Conservation (phyloP, 2,888 invertebrate genomes). For the Harmothoe impar region DNA sequence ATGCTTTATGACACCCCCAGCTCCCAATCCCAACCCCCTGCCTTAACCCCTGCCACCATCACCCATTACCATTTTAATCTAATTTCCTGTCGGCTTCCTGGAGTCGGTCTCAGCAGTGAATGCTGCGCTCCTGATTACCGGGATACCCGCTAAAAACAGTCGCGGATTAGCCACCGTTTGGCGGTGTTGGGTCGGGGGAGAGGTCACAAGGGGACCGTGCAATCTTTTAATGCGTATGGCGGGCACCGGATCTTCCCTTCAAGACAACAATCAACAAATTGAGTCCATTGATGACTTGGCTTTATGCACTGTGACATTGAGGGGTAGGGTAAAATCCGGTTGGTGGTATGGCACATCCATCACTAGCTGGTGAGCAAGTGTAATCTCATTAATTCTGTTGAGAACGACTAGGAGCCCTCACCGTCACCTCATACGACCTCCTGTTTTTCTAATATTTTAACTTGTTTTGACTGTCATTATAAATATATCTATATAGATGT, state of each 20-base stretch:
- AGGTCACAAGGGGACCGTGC: neutral
- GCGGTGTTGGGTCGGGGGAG: neutral
- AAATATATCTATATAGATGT: too few relatives aligned
- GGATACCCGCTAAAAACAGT: neutral
- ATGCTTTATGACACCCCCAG: neutral
- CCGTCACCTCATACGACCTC: too few relatives aligned
- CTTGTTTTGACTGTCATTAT: too few relatives aligned
- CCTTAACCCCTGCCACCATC: neutral
- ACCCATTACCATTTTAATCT: conserved; percentile 17
- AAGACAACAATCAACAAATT: conserved; percentile 51
- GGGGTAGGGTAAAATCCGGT: neutral
- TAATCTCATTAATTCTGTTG: too few relatives aligned
- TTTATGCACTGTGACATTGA: neutral
- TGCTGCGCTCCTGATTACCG: neutral
- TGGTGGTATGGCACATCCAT: too few relatives aligned
- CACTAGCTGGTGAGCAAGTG: too few relatives aligned
- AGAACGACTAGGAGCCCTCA: too few relatives aligned
- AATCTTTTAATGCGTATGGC: conserved; percentile 18
- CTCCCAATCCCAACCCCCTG: neutral
- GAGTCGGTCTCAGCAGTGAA: neutral
- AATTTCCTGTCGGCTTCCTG: conserved; percentile 45
- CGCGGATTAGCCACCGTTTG: conserved; percentile 9
- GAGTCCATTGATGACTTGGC: neutral
- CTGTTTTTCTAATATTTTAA: too few relatives aligned
- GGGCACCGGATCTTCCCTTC: neutral